phyloP scores from a whole-genome alignment of 2,888 invertebrate species.

The Pachymerium ferrugineum region DNA sequence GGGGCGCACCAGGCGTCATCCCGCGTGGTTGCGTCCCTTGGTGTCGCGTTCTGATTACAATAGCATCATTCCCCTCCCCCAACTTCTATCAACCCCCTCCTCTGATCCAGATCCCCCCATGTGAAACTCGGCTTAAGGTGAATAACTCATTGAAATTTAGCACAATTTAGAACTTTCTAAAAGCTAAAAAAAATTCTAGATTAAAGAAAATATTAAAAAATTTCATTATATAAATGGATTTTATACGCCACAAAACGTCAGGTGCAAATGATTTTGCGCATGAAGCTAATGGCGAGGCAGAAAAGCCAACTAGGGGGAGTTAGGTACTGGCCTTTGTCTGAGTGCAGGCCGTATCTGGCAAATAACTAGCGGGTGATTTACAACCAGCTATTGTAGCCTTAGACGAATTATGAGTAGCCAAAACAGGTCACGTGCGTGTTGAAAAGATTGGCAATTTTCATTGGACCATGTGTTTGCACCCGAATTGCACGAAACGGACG shows the following conservation, averaged over 20 bases:
- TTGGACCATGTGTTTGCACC: neutral
- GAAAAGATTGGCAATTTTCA: neutral
- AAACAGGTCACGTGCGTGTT: neutral
- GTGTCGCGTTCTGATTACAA: slow-evolving; percentile 9
- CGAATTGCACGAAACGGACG: neutral
- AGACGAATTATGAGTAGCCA: neutral
- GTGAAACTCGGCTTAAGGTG: neutral
- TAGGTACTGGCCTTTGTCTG: neutral
- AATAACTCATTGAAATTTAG: slow-evolving; percentile 1
- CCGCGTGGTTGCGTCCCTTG: slow-evolving; percentile 9
- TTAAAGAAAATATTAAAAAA: no score
- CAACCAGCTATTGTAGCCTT: neutral
- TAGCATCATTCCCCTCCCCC: neutral
- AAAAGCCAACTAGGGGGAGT: neutral
- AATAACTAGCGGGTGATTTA: slow-evolving; percentile 13
- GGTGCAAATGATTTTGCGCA: neutral
- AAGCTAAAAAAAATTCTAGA: neutral
- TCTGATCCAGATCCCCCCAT: neutral
- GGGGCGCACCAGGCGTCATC: neutral
- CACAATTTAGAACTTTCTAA: neutral
- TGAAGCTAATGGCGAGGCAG: neutral
- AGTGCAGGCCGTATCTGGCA: neutral
- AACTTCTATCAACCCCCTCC: neutral
- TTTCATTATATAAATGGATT: neutral
- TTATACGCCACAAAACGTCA: neutral